A percentile compares a stretch with the other conserved stretches of the same genome.
Evolutionary conservation across 2,797 vertebrate genomes (phyloP).

Genomic region (Alosa sapidissima): DNA sequence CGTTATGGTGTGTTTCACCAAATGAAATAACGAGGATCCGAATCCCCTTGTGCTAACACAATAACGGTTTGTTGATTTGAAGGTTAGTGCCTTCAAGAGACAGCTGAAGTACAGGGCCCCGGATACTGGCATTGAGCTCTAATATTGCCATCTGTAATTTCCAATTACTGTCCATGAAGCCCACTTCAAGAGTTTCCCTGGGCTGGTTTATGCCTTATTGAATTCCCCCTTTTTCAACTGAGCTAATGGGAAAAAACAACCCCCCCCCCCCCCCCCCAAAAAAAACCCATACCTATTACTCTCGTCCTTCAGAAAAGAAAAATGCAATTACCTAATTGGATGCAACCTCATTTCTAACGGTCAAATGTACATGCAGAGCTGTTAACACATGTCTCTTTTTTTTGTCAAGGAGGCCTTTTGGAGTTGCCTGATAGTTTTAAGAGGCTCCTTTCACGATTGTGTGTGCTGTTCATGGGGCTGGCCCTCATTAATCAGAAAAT

Average conservation of each 20-base stretch:
- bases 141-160: constrained; percentile 36
- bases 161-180: constrained; percentile 50
- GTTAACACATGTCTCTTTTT: constrained; percentile 42
- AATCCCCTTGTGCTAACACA: constrained; percentile 3
- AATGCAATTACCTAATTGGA: constrained; percentile 52
- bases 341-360: constrained; percentile 44
- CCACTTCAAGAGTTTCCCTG: constrained; percentile 46
- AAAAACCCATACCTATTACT: constrained; percentile 42
- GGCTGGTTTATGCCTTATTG: constrained; percentile 34
- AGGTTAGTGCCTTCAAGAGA: constrained; percentile 15
- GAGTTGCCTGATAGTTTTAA: constrained; percentile 11
- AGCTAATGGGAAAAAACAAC: constrained; percentile 38
- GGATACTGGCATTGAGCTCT: background rate
- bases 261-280: background rate
- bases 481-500: constrained; percentile 52
- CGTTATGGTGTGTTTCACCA: background rate
- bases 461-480: constrained; percentile 28
- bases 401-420: constrained; percentile 24
- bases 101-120: constrained; percentile 2
- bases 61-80: constrained; percentile 19
- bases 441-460: constrained; percentile 28
- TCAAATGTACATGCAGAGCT: constrained; percentile 45
- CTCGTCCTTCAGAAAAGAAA: constrained; percentile 53
- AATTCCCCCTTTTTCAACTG: constrained; percentile 37
- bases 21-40: constrained; percentile 1